A percentile compares a stretch with the other conserved stretches of the same genome.
Evolutionary conservation across 2,888 invertebrate species (phyloP).

Genomic region (Palloptera scutellata): DNA sequence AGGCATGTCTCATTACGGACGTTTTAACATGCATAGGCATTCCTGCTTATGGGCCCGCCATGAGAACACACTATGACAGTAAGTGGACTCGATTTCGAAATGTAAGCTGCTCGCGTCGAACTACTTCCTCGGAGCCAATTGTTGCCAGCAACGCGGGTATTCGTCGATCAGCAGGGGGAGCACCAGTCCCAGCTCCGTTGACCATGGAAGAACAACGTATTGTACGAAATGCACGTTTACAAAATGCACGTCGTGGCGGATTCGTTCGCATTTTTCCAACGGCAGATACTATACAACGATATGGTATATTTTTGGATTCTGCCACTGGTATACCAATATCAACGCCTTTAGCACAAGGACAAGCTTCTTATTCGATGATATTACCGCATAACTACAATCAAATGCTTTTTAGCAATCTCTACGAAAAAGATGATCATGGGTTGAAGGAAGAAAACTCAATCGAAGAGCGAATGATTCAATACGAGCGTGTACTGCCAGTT

Average conservation of each 20-base stretch:
- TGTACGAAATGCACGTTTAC: conserved; percentile 76
- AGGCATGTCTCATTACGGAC: conserved; percentile 90
- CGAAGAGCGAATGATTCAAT: conserved; percentile 66
- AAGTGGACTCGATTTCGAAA: conserved; percentile 59
- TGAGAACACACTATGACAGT: conserved; percentile 64
- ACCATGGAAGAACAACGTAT: conserved; percentile 82
- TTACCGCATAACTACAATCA: conserved; percentile 79
- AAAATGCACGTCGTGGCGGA: conserved; percentile 84
- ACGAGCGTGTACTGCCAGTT: conserved; percentile 58
- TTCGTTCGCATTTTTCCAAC: conserved; percentile 92
- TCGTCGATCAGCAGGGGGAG: conserved; percentile 23
- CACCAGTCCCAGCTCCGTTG: conserved; percentile 60
- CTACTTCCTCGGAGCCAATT: conserved; percentile 74
- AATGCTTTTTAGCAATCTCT: conserved; percentile 77
- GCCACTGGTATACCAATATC: conserved; percentile 78
- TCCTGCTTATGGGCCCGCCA: conserved; percentile 77
- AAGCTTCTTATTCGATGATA: conserved; percentile 67
- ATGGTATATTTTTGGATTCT: conserved; percentile 79
- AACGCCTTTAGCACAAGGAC: conserved; percentile 69
- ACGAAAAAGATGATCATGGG: conserved; percentile 67
- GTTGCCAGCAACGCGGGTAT: conserved; percentile 4
- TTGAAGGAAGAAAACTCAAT: conserved; percentile 50
- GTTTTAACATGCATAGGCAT: conserved; percentile 90
- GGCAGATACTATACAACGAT: conserved; percentile 85
- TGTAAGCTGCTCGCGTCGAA: conserved; percentile 71